Percentiles rank a stretch among this genome's conserved stretches.
Conservation (phyloP, 1,140 invertebrate genomes). For the Triops cancriformis region DNA sequence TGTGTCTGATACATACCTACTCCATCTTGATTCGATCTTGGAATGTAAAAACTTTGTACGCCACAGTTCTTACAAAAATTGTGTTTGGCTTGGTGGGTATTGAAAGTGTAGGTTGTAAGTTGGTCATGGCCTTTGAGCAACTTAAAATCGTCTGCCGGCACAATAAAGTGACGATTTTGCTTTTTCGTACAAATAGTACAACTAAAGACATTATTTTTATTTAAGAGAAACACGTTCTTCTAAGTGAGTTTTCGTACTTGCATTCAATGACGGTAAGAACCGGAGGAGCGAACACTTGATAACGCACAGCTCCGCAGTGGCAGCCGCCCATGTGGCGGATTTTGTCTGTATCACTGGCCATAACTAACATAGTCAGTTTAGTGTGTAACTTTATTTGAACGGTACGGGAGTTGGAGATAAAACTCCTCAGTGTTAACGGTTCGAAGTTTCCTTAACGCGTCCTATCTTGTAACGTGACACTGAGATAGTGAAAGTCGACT, state of each 20-base stretch:
- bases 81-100: constrained; percentile 46
- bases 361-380: not conserved
- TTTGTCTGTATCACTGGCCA: constrained; percentile 17
- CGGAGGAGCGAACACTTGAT: constrained; percentile 40
- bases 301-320: constrained; percentile 46
- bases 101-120: constrained; percentile 47
- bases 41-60: constrained; percentile 48
- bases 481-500: not conserved
- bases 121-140: constrained; percentile 42
- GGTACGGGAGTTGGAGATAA: not conserved
- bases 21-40: constrained; percentile 46
- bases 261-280: constrained; percentile 41
- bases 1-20: constrained; percentile 38
- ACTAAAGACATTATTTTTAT: constrained; percentile 35
- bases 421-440: not conserved
- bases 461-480: not conserved
- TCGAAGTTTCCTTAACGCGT: not conserved
- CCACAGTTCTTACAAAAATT: constrained; percentile 48
- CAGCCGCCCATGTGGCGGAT: constrained; percentile 43
- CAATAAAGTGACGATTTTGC: constrained; percentile 45
- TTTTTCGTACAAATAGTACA: constrained; percentile 48
- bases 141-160: constrained; percentile 42
- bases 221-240: constrained; percentile 28
- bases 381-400: not conserved
- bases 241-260: constrained; percentile 40